phyloP scores from a whole-genome alignment of 2,797 vertebrate species.

The Hypotaenidia okinawae region DNA sequence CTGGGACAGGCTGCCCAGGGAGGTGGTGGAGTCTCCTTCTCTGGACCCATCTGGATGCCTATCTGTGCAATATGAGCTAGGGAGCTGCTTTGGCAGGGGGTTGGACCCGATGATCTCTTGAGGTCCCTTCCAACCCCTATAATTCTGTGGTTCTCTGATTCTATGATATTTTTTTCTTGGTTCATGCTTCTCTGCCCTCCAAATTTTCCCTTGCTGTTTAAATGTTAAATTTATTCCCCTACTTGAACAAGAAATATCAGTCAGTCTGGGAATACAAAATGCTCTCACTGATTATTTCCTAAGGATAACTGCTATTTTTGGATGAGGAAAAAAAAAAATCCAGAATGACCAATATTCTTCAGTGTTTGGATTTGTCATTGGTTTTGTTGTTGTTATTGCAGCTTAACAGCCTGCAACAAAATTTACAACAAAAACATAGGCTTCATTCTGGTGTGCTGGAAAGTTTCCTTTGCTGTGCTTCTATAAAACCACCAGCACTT shows the following conservation, averaged over 20 bases:
- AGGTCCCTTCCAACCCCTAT: too few species aligned
- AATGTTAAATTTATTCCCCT: neutral
- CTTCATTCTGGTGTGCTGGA: neutral
- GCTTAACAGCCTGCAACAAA: neutral
- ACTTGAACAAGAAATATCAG: neutral
- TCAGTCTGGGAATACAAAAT: neutral
- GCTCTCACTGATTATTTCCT: neutral
- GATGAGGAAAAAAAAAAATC: neutral
- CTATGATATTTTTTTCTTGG: neutral
- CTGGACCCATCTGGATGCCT: too few species aligned
- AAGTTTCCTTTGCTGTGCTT: neutral
- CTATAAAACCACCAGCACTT: neutral
- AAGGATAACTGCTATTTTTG: neutral
- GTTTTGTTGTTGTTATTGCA: neutral
- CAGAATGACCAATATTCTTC: neutral
- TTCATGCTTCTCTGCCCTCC: neutral
- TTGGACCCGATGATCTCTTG: too few species aligned
- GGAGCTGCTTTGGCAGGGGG: too few species aligned
- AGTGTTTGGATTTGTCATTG: rapidly evolving
- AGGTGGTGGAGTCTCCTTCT: too few species aligned
- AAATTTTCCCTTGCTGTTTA: neutral
- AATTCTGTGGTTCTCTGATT: too few species aligned
- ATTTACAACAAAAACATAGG: neutral
- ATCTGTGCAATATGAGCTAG: too few species aligned
- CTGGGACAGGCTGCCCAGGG: too few species aligned